A percentile compares a stretch with the other conserved stretches of the same genome.
Evolutionary conservation across 2,888 invertebrate genomes (phyloP).

Genomic region (Agriopis leucophaearia): DNA sequence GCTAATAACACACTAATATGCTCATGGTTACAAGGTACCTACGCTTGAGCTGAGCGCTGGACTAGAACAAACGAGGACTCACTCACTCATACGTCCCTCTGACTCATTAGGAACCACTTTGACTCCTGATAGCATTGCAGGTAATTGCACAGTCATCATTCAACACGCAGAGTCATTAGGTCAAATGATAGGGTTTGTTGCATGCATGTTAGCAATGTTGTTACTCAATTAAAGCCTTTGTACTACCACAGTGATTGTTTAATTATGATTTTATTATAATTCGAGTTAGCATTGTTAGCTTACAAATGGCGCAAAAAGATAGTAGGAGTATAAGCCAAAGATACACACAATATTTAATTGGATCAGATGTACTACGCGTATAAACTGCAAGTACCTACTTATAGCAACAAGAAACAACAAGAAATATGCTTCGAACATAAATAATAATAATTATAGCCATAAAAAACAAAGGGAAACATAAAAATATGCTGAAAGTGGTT

Average conservation of each 20-base stretch:
- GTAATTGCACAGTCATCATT: slow-evolving; percentile 36
- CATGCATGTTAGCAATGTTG: neutral
- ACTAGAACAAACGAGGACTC: slow-evolving; percentile 59
- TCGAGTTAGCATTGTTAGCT: no score
- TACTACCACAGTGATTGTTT: neutral
- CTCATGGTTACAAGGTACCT: slow-evolving; percentile 38
- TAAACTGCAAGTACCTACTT: no score
- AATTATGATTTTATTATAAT: neutral
- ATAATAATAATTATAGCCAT: no score
- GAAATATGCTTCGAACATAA: neutral
- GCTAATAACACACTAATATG: slow-evolving; percentile 51
- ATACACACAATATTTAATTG: no score
- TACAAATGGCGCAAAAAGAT: no score
- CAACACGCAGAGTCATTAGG: slow-evolving; percentile 11
- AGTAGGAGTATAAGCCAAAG: no score
- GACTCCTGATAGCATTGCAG: slow-evolving; percentile 29
- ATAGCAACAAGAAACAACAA: no score
- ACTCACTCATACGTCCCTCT: slow-evolving; percentile 44
- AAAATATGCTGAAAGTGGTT: neutral
- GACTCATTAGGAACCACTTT: slow-evolving; percentile 42
- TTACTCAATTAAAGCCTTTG: neutral
- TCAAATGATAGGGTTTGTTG: neutral
- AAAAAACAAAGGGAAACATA: neutral
- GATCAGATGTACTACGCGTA: no score
- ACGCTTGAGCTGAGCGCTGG: slow-evolving; percentile 48